Evolutionary conservation across 1,140 invertebrate genomes (phyloP).

Genomic region (Parapsyche elsis): DNA sequence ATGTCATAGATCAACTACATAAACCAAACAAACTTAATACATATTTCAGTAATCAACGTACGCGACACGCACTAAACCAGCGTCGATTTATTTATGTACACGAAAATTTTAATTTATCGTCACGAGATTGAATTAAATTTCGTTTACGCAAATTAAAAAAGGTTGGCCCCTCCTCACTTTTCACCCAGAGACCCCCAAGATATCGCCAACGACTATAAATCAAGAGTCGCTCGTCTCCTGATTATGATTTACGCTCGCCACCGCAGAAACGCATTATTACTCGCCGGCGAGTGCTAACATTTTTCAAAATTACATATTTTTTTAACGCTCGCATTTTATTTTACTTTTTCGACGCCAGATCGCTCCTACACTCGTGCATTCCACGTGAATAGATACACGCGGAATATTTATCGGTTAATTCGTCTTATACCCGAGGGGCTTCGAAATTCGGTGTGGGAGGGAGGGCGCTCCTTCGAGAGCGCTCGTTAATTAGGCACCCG

Average conservation of each 20-base stretch:
- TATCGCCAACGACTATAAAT: constrained; percentile 40
- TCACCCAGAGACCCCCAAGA: neutral
- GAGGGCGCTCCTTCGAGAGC: neutral
- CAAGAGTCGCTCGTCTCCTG: constrained; percentile 40
- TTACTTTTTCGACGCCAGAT: neutral
- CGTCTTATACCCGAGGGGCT: neutral
- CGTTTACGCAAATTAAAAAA: constrained; percentile 18
- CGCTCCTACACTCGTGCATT: neutral
- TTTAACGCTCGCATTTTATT: neutral
- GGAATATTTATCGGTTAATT: neutral
- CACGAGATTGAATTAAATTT: constrained; percentile 18
- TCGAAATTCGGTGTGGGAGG: neutral
- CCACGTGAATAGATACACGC: neutral
- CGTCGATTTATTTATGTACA: neutral
- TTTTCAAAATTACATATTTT: constrained; percentile 50
- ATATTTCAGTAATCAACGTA: too few species aligned
- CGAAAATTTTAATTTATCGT: constrained; percentile 15
- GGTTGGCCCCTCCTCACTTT: neutral
- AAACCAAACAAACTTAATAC: too few species aligned
- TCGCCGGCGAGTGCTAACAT: constrained; percentile 31
- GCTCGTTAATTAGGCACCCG: constrained; percentile 16
- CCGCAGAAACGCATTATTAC: constrained; percentile 44
- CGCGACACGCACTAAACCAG: too few species aligned
- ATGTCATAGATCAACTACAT: too few species aligned
- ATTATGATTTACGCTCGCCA: constrained; percentile 52